phyloP scores from a whole-genome alignment of 2,113 vertebrate species.

The Oplegnathus fasciatus region DNA sequence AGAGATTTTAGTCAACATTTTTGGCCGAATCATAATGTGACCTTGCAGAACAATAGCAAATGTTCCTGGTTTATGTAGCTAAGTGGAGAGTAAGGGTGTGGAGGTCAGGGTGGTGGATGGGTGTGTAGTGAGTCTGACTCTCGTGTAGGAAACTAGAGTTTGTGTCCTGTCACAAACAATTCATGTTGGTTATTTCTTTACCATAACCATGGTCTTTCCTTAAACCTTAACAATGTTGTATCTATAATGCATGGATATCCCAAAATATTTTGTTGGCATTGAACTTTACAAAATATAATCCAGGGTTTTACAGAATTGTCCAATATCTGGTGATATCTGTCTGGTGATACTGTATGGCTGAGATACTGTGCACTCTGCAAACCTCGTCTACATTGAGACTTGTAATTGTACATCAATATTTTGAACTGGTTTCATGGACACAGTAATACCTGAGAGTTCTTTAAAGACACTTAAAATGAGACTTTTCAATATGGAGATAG shows the following conservation, averaged over 20 bases:
- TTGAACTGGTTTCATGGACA: background rate
- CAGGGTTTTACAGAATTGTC: background rate
- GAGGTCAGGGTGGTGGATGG: background rate
- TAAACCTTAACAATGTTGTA: no score
- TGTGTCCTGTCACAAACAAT: background rate
- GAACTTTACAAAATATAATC: background rate
- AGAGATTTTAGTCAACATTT: no score
- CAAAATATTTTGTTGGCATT: background rate
- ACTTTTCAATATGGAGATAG: no score
- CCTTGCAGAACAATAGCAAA: no score
- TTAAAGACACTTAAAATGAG: background rate
- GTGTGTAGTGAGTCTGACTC: background rate
- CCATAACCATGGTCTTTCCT: background rate
- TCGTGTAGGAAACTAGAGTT: background rate
- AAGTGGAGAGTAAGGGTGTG: background rate
- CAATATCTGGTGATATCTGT: background rate
- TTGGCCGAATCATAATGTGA: no score
- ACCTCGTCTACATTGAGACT: background rate
- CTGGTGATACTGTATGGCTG: background rate
- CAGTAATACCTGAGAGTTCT: background rate
- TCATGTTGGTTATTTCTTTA: background rate
- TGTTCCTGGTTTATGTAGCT: background rate
- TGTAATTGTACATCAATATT: background rate
- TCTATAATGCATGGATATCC: background rate
- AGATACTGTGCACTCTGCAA: background rate